Conservation (phyloP, 1,140 invertebrate genomes). For the Musca vetustissima region DNA sequence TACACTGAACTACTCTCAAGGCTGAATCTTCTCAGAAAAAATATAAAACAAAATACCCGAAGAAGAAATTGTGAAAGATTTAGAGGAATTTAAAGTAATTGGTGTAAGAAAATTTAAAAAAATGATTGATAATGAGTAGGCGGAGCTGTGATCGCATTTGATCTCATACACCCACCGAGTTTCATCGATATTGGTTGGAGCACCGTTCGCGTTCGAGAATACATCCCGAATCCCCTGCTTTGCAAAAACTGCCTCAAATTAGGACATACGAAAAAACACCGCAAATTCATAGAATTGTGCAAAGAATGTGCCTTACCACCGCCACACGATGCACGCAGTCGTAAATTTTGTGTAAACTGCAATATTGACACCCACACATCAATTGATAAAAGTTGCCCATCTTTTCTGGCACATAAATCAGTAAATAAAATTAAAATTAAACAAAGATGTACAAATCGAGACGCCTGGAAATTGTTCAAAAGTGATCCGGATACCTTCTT, state of each 20-base stretch:
- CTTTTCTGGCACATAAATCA: not conserved
- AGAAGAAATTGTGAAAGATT: not conserved
- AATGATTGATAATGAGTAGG: not conserved
- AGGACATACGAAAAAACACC: not conserved
- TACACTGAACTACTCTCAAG: not conserved
- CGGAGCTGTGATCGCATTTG: slow-evolving; percentile 5
- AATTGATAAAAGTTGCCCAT: not conserved
- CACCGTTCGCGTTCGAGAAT: not conserved
- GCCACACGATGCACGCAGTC: not conserved
- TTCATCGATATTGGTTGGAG: not conserved
- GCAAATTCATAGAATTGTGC: not conserved
- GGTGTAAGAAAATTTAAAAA: not conserved
- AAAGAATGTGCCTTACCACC: not conserved
- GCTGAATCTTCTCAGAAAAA: not conserved
- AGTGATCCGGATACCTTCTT: not conserved
- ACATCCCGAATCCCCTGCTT: not conserved
- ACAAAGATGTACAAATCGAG: not conserved
- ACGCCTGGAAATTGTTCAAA: not conserved
- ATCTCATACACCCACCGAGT: not conserved
- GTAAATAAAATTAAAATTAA: not conserved
- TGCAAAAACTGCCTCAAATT: slow-evolving; percentile 12
- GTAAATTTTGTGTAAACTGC: not conserved
- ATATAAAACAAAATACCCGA: not conserved
- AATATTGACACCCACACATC: not conserved
- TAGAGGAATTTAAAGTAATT: not conserved